Conservation (phyloP, 2,797 vertebrate species). For the Odontamblyopus lacepedii region DNA sequence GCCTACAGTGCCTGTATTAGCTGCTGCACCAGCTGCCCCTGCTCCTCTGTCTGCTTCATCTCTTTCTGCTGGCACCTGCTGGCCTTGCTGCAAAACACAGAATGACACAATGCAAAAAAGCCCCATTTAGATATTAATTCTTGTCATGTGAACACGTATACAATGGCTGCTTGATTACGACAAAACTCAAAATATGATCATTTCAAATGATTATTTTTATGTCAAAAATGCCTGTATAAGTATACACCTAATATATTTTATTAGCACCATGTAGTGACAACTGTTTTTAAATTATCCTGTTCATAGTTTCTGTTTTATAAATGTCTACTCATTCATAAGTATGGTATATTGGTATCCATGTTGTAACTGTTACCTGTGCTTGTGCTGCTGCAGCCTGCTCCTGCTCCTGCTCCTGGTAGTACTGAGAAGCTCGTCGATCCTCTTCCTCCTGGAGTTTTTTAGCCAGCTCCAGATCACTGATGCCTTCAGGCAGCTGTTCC, state of each 20-base stretch:
- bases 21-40: conserved; percentile 37
- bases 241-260: no score
- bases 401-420: conserved; percentile 97
- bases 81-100: conserved; percentile 53
- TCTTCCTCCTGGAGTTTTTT: conserved; percentile 99
- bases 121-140: neutral
- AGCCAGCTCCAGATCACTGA: conserved; percentile 95
- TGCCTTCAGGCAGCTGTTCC: conserved; percentile 95
- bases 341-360: neutral
- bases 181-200: no score
- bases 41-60: conserved; percentile 56
- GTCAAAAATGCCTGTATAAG: no score
- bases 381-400: conserved; percentile 78
- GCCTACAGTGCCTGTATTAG: conserved; percentile 37
- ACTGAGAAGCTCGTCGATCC: conserved; percentile 93
- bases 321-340: neutral
- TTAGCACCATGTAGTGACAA: no score
- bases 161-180: neutral
- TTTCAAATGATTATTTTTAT: no score
- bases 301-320: neutral
- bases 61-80: conserved; percentile 69
- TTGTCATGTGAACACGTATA: neutral
- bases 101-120: neutral
- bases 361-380: conserved; percentile 75
- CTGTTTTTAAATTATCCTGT: no score